Base-by-base conservation (phyloP, 2,888 invertebrate species). In the Lasius platythorax region DNA sequence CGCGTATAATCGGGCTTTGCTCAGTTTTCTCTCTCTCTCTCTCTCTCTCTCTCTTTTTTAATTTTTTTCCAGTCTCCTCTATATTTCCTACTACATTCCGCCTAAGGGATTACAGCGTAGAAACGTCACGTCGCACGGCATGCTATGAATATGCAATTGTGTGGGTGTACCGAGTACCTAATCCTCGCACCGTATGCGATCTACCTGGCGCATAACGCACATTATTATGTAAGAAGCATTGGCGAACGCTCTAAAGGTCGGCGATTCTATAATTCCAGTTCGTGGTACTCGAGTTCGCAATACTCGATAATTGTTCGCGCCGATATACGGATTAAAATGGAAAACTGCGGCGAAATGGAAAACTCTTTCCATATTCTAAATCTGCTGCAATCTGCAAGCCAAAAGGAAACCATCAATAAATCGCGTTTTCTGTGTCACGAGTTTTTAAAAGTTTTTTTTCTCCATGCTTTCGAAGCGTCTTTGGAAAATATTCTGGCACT, bases 1-100 rank as follows among this genome's bases (percentile, higher is more conserved):
- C 78, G 85, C 70, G 82, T 88, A 84, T 87, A 90, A 90, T 90
- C 88, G 75, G 84, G 83, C 89, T 89, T 86, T 86, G 86, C 82
- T 78, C 53, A 37, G 5, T 37, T 37, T 4, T 40, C 50, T 5
- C 37, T 37, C 37, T 5, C 37, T 37, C 5, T 37, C 5, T 4
- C 2, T 37, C 37, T 37, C 37, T 37, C 43, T 40, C 50, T 3
- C 23, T 0, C 23, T 28, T 53, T 37, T 66, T 76, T 53, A n/a
- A 37, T 66, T 53, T 18, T 28, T 40, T 73, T 28, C 63, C 63
- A 15, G 4, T 28, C 53, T 53, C n/a, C 64, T 43, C n/a, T n/a
- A n/a, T 53, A 46, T 46, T 67, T 56, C 15, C 28, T 37, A 18
- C 43, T 12, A 28, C 53, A 18, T 33, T n/a, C 12, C 23, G 28